phyloP scores from a whole-genome alignment of 2,797 vertebrate genomes.

The Iguana delicatissima region DNA sequence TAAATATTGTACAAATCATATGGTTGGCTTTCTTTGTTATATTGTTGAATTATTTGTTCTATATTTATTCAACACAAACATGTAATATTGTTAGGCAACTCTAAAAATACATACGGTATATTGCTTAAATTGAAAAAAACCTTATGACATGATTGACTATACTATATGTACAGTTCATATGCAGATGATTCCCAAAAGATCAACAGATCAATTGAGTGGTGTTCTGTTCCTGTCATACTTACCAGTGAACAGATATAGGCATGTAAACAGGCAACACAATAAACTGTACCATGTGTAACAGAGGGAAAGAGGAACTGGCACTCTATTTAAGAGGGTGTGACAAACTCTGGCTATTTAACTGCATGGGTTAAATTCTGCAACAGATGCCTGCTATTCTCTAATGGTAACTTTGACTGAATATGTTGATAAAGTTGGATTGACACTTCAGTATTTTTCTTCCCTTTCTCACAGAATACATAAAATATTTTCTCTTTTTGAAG shows the following conservation, averaged over 20 bases:
- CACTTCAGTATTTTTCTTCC: constrained; percentile 24
- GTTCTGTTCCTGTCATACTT: neutral
- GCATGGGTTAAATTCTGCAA: neutral
- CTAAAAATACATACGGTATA: neutral
- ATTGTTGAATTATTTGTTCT: neutral
- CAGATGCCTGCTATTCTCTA: neutral
- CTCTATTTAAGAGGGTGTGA: neutral
- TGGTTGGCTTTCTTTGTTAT: neutral
- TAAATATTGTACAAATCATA: neutral
- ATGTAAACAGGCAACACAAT: neutral
- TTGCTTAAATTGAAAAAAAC: neutral
- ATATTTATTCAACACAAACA: neutral
- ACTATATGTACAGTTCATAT: neutral
- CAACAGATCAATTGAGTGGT: neutral
- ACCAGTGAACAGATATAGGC: neutral
- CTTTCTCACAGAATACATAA: constrained; percentile 26
- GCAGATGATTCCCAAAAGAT: neutral
- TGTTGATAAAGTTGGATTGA: neutral
- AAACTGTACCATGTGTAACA: neutral
- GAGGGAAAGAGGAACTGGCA: neutral
- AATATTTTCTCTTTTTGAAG: neutral
- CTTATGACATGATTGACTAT: neutral
- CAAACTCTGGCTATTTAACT: neutral
- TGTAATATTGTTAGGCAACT: neutral
- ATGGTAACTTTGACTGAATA: neutral